Percentiles rank a stretch among this genome's conserved stretches.
These are phyloP conservation scores for Ceuthmochares aereus DNA, from an alignment of 2,113 vertebrate species.

Conservation along the genomic window DNA sequence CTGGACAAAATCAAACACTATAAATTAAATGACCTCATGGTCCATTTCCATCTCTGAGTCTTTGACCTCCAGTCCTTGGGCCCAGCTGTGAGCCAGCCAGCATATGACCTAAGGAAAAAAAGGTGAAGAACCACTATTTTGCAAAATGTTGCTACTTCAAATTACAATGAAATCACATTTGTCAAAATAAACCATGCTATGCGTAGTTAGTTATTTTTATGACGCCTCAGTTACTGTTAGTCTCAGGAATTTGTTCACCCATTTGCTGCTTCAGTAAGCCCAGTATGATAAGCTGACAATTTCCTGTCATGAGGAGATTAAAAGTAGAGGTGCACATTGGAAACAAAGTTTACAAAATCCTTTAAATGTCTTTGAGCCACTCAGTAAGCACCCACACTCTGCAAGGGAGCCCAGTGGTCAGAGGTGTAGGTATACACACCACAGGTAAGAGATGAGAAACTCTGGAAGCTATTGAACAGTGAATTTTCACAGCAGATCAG, in stretches of 20 bases:
- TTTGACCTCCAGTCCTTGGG: background rate
- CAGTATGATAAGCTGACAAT: background rate
- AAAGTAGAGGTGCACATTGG: constrained; percentile 1
- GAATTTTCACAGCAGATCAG: constrained; percentile 75
- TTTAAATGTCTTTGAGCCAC: constrained; percentile 69
- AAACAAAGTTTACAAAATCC: constrained; percentile 33
- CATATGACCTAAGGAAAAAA: background rate
- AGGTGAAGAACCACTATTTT: background rate
- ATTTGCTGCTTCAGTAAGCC: background rate
- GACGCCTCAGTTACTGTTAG: background rate
- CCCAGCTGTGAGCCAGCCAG: background rate
- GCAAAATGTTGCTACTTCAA: background rate
- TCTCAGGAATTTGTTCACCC: background rate
- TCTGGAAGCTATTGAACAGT: constrained; percentile 14
- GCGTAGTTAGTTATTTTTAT: background rate
- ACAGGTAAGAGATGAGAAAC: constrained; percentile 62
- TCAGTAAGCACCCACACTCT: constrained; percentile 10
- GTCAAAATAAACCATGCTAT: background rate
- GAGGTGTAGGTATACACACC: constrained; percentile 27
- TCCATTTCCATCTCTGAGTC: background rate
- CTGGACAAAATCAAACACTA: background rate
- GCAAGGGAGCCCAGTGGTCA: constrained; percentile 46
- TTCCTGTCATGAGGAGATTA: background rate
- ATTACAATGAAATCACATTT: background rate
- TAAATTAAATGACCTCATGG: background rate